Base-by-base conservation (phyloP, 2,113 vertebrate genomes). In the Lipophrys pholis region DNA sequence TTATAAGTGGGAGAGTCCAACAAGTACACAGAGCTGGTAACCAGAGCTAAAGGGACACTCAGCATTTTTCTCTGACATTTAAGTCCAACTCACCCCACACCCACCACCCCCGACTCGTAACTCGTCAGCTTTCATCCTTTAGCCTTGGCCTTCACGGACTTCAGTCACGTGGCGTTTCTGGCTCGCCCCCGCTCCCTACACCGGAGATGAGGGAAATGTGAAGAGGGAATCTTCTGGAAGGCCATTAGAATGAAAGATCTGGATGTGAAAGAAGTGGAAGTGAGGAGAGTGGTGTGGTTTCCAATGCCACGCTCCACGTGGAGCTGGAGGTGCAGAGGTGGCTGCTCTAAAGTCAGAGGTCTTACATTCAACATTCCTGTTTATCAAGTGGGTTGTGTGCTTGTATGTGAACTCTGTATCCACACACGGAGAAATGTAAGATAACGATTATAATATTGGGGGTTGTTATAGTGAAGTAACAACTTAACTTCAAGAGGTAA, bases 61-160 rank as follows among this genome's bases (percentile, higher is more conserved):
- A 50, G 52, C 41, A 36, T 54, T 73, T 71, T 52, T 40, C 42
- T 41, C 43, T 59, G 63, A 60, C 49, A 73, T 82, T 74, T 77
- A 15, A 54, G 57, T 59, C 51, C n/a, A 40, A n/a, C 21, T 30
- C 45, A 48, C 80, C 72, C 60, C 66, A 40, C 70, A 69, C 71
- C 51, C 12, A n/a, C 40, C 50, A 60, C 56, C 53, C 35, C 16
- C 40, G 60, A 56, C 50, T 49, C 54, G 71, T 54, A 69, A 10
- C 50, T 16, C 11, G 10, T 83, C 87, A 89, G 83, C 74, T 30
- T 30, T 30, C 21, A 75, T 85, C 77, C 77, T 36, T 77, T 66
- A 57, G 84, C 64, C 73, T 74, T 85, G 70, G 80, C 84, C 73
- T 69, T 38, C 48, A 15, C 59, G 70, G 59, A 38, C 64, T 65